Evolutionary conservation across 2,113 vertebrate species (phyloP).

Genomic region (Platysteira castanea): DNA sequence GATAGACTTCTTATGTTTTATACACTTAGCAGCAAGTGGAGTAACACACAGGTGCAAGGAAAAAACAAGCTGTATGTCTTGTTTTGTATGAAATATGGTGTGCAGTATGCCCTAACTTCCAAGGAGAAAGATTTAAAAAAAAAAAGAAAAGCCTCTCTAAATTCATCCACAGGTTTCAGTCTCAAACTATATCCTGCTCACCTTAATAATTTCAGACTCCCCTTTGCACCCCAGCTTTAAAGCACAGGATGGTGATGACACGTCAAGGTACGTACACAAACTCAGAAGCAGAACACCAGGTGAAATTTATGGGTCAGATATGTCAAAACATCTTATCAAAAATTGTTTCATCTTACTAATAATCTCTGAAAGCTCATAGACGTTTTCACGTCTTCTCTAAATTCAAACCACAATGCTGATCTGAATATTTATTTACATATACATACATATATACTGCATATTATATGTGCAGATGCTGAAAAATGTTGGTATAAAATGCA

Average conservation of each 20-base stretch:
- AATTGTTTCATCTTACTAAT: background rate
- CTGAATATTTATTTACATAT: background rate
- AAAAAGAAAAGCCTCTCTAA: background rate
- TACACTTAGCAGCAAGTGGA: background rate
- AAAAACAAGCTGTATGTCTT: background rate
- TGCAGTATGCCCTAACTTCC: background rate
- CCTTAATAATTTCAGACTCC: background rate
- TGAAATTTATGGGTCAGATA: conserved; percentile 17
- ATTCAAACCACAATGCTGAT: background rate
- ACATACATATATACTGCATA: background rate
- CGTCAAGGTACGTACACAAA: background rate
- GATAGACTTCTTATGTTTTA: background rate
- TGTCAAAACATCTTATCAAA: background rate
- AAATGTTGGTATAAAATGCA: background rate
- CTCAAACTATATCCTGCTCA: background rate
- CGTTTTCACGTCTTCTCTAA: background rate
- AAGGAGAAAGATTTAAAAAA: background rate
- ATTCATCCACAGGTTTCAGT: background rate
- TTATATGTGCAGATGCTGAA: background rate
- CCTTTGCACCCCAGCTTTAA: background rate
- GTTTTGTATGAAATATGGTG: background rate
- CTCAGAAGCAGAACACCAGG: background rate
- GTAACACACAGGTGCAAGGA: background rate
- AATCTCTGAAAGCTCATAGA: background rate
- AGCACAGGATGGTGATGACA: background rate